These are phyloP conservation scores for Ophioninae sp. DNA, from an alignment of 2,888 invertebrate species.

Conservation along the genomic window DNA sequence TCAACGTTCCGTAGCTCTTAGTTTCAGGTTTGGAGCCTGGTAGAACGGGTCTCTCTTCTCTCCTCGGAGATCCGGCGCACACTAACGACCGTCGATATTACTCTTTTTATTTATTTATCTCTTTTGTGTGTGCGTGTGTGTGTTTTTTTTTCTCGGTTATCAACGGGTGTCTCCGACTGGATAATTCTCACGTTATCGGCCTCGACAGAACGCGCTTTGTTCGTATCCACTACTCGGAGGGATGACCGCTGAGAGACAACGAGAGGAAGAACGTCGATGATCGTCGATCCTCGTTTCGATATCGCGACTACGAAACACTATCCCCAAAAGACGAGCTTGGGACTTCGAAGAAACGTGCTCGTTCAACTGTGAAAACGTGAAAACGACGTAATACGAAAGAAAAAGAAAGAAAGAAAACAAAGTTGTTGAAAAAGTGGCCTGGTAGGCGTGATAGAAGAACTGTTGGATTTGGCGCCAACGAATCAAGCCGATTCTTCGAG, in stretches of 20 bases:
- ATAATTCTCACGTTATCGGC: slow-evolving; percentile 7
- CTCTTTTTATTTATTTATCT: slow-evolving; percentile 13
- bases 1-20: slow-evolving; percentile 80
- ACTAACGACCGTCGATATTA: slow-evolving; percentile 53
- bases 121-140: not conserved
- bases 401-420: not conserved
- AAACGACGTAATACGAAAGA: too few species aligned
- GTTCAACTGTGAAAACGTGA: not conserved
- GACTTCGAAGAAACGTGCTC: not conserved
- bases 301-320: not conserved
- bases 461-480: slow-evolving; percentile 2
- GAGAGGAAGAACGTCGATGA: too few species aligned
- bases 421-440: not conserved
- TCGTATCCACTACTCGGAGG: not conserved
- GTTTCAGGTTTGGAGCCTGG: slow-evolving; percentile 81
- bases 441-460: not conserved
- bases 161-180: not conserved
- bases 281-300: too few species aligned
- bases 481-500: not conserved
- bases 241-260: not conserved
- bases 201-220: too few species aligned
- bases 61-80: slow-evolving; percentile 62
- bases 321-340: not conserved
- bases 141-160: slow-evolving; percentile 7
- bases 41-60: slow-evolving; percentile 79